Evolutionary conservation across 2,113 vertebrate species (phyloP).

Genomic region (Collichthys lucidus): DNA sequence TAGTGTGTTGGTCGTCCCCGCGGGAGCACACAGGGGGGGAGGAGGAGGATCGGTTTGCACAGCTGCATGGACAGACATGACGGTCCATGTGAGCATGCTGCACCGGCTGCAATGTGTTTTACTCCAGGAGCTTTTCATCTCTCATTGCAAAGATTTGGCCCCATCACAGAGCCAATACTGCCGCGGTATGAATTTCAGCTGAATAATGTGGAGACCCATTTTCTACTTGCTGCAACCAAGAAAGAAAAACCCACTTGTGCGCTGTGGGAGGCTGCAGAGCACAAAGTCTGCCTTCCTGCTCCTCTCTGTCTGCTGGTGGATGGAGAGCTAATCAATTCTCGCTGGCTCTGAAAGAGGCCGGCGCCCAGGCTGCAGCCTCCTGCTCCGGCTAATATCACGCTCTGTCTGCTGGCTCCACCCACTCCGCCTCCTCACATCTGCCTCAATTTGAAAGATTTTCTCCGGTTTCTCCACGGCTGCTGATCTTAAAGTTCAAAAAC

Average conservation of each 20-base stretch:
- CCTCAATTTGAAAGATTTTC: constrained; percentile 10
- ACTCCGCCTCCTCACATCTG: constrained; percentile 50
- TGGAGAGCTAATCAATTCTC: constrained; percentile 67
- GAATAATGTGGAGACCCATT: constrained; percentile 50
- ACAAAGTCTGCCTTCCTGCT: constrained; percentile 6
- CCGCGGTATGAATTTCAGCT: constrained; percentile 27
- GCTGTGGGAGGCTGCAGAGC: constrained; percentile 15
- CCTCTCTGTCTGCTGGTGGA: constrained; percentile 34
- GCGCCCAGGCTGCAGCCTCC: constrained; percentile 37
- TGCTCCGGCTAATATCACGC: constrained; percentile 62
- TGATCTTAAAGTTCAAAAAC: background rate
- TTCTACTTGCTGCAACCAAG: constrained; percentile 23
- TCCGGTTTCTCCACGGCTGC: background rate
- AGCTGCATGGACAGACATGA: background rate
- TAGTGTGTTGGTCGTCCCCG: constrained; percentile 44
- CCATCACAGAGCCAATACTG: constrained; percentile 11
- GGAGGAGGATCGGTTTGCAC: background rate
- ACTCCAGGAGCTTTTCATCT: constrained; percentile 12
- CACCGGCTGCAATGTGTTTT: background rate
- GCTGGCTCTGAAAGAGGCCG: constrained; percentile 55
- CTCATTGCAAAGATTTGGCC: constrained; percentile 25
- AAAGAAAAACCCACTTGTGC: background rate
- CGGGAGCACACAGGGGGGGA: constrained; percentile 15
- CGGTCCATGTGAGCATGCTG: background rate
- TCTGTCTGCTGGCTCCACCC: constrained; percentile 60